Evolutionary conservation across 2,113 vertebrate genomes (phyloP).

Genomic region (Callocephalon fimbriatum): DNA sequence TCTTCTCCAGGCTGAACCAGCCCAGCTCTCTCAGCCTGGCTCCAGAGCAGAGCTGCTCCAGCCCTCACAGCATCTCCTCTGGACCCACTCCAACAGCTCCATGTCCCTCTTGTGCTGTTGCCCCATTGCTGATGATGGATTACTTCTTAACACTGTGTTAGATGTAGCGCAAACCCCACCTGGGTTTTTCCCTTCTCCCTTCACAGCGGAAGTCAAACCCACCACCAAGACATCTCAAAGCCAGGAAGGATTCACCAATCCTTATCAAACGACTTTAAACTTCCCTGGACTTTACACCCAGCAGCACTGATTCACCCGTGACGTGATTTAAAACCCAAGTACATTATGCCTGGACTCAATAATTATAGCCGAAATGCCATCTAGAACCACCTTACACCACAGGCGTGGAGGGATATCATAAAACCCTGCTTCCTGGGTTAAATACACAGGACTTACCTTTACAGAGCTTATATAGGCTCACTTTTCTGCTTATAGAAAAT

Average conservation of each 20-base stretch:
- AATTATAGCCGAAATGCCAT: background rate
- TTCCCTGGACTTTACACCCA: background rate
- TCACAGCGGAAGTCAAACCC: background rate
- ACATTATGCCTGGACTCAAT: background rate
- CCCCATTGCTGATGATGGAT: background rate
- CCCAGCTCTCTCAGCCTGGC: background rate
- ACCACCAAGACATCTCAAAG: background rate
- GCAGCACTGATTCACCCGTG: rapidly evolving
- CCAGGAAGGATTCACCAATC: background rate
- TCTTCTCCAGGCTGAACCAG: background rate
- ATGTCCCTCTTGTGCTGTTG: background rate
- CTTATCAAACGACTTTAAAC: background rate
- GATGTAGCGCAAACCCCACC: no score
- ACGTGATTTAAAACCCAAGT: background rate
- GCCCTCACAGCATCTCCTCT: background rate
- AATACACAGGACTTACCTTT: background rate
- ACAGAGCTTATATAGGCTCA: background rate
- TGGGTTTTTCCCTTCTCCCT: background rate
- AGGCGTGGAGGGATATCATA: background rate
- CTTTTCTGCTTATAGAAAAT: background rate
- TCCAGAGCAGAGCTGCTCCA: background rate
- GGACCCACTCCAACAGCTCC: background rate
- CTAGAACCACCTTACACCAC: rapidly evolving
- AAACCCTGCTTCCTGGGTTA: background rate
- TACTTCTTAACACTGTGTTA: no score